Evolutionary conservation across 2,113 vertebrate genomes (phyloP).

Genomic region (Cinclus cinclus): DNA sequence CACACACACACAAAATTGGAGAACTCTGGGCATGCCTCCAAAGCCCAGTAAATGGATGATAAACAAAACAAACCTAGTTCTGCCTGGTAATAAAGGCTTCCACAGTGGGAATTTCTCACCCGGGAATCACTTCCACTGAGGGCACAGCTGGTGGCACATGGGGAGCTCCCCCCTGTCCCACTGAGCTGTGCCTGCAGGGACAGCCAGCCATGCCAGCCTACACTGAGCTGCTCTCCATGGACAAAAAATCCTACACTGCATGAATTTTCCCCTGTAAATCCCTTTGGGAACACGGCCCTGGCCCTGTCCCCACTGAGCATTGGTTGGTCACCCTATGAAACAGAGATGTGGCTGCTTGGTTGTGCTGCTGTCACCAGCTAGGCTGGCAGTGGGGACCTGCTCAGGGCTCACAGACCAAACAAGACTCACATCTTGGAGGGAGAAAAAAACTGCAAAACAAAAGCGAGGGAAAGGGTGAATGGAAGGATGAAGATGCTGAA

Average conservation of each 20-base stretch:
- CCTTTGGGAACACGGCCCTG: fast-evolving
- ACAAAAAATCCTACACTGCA: neutral
- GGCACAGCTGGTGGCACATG: neutral
- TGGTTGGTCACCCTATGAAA: fast-evolving
- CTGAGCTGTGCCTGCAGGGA: neutral
- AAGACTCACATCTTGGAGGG: neutral
- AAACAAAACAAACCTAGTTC: conserved; percentile 60
- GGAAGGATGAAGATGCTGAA: neutral
- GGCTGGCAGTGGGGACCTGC: neutral
- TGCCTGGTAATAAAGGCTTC: conserved; percentile 16
- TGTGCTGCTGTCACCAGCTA: neutral
- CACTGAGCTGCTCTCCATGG: fast-evolving
- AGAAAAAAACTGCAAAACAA: neutral
- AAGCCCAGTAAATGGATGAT: conserved; percentile 56
- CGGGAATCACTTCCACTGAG: neutral
- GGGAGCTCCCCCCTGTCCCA: neutral
- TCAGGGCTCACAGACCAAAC: neutral
- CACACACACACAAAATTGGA: conserved; percentile 32
- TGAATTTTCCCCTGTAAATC: fast-evolving
- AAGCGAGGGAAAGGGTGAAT: neutral
- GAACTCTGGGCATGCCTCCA: conserved; percentile 61
- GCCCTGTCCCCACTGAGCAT: neutral
- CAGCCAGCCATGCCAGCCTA: neutral
- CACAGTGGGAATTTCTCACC: conserved; percentile 35
- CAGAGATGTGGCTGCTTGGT: neutral